phyloP scores from a whole-genome alignment of 2,888 invertebrate species.

The Coleophora flavipennella region DNA sequence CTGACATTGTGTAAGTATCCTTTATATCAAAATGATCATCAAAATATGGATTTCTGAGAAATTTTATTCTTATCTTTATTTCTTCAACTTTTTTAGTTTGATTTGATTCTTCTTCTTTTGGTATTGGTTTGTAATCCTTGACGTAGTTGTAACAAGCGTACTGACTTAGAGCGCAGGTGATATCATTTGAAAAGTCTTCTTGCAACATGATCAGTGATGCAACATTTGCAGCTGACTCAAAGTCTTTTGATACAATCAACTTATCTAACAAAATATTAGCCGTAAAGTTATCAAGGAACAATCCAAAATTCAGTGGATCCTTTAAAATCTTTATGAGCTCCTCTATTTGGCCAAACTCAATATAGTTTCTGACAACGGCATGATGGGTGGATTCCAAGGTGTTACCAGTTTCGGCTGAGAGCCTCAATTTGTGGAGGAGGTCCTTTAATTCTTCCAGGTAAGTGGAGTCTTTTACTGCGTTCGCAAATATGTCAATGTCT shows the following conservation, averaged over 20 bases:
- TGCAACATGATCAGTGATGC: constrained; percentile 89
- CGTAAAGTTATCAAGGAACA: constrained; percentile 88
- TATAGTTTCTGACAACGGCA: constrained; percentile 79
- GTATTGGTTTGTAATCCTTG: constrained; percentile 30
- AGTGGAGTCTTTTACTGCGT: constrained; percentile 70
- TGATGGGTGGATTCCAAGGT: constrained; percentile 86
- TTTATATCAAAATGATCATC: constrained; percentile 93
- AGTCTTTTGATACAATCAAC: constrained; percentile 79
- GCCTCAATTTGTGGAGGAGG: constrained; percentile 79
- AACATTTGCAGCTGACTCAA: constrained; percentile 80
- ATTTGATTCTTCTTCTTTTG: constrained; percentile 22
- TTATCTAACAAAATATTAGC: constrained; percentile 86
- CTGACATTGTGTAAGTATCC: constrained; percentile 79
- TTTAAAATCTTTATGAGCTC: constrained; percentile 81
- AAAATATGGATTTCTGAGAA: constrained; percentile 84
- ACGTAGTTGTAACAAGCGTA: constrained; percentile 84
- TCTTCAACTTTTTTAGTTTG: constrained; percentile 65
- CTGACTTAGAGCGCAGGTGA: constrained; percentile 78
- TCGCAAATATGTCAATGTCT: constrained; percentile 88
- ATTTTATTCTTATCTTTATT: constrained; percentile 83
- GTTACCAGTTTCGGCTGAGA: constrained; percentile 79
- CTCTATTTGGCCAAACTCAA: constrained; percentile 69
- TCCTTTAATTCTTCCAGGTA: constrained; percentile 82
- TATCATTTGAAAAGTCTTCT: constrained; percentile 84
- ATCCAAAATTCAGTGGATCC: constrained; percentile 88